Percentiles rank a stretch among this genome's conserved stretches.
Conservation (phyloP, 2,888 invertebrate species). For the Gonocerus acuteangulatus region DNA sequence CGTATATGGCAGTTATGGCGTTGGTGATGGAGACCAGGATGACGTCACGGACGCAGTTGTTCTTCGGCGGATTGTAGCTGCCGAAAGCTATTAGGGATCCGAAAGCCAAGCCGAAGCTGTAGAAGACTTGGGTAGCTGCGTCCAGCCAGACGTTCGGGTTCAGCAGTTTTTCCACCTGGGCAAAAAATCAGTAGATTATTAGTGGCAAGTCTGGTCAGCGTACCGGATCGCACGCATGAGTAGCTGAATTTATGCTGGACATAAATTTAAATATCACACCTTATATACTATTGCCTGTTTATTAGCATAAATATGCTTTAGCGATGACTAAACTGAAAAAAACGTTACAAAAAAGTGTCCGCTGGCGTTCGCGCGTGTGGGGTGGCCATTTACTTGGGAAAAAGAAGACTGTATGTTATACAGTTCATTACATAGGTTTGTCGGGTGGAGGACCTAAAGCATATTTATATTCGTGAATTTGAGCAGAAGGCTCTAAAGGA, state of each 20-base stretch:
- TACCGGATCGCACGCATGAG: too few relatives aligned
- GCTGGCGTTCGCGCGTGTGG: too few relatives aligned
- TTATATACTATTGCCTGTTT: too few relatives aligned
- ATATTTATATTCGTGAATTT: too few relatives aligned
- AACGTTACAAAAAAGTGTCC: too few relatives aligned
- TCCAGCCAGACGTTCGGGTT: slow-evolving; percentile 91
- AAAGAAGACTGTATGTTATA: too few relatives aligned
- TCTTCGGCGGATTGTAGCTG: slow-evolving; percentile 88
- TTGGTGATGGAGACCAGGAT: slow-evolving; percentile 85
- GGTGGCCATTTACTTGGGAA: too few relatives aligned
- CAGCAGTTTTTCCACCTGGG: slow-evolving; percentile 74
- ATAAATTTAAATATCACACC: not conserved
- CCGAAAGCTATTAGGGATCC: slow-evolving; percentile 93
- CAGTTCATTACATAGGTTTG: too few relatives aligned
- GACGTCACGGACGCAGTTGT: slow-evolving; percentile 89
- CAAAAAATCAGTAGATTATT: slow-evolving; percentile 12
- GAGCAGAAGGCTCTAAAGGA: too few relatives aligned
- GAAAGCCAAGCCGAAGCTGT: slow-evolving; percentile 89
- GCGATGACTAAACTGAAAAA: too few relatives aligned
- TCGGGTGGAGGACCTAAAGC: too few relatives aligned
- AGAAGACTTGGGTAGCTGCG: slow-evolving; percentile 94
- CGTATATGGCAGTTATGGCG: slow-evolving; percentile 88
- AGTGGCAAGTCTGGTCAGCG: slow-evolving; percentile 5
- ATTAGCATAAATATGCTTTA: too few relatives aligned
- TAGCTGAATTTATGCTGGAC: not conserved